Conservation (phyloP, 2,797 vertebrate genomes). For the Capromys pilorides region DNA sequence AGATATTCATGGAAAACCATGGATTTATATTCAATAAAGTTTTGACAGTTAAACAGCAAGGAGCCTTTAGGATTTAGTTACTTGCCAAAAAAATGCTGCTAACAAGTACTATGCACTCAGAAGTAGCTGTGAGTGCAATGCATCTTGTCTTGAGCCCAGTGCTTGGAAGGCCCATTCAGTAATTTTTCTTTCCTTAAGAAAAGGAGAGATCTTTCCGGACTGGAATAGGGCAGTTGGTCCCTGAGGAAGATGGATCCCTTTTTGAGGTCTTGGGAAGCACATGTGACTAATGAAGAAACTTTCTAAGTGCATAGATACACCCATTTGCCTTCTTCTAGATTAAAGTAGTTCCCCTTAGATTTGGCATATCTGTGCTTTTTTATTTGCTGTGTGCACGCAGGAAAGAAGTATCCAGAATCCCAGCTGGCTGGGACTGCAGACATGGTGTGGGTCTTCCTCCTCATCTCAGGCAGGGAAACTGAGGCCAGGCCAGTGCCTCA, state of each 20-base stretch:
- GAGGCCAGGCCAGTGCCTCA: neutral
- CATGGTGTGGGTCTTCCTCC: neutral
- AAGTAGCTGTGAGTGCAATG: neutral
- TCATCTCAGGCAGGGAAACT: neutral
- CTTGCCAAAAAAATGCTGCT: neutral
- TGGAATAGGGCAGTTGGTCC: neutral
- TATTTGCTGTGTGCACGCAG: neutral
- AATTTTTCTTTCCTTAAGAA: constrained; percentile 8
- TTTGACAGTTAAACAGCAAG: neutral
- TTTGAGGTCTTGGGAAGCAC: neutral
- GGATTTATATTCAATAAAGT: neutral
- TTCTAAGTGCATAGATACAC: neutral
- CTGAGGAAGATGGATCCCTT: neutral
- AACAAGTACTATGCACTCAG: neutral
- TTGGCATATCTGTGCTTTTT: neutral
- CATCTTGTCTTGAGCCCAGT: neutral
- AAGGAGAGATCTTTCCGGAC: neutral
- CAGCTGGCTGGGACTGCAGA: neutral
- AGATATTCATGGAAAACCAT: neutral
- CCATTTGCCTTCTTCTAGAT: constrained; percentile 54
- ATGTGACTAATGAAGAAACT: neutral
- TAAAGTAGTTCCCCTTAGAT: neutral
- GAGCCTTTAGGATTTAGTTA: neutral
- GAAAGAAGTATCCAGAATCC: neutral
- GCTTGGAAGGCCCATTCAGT: neutral